Base-by-base conservation (phyloP, 2,797 vertebrate genomes). In the Pseudotriccus pelzelni region DNA sequence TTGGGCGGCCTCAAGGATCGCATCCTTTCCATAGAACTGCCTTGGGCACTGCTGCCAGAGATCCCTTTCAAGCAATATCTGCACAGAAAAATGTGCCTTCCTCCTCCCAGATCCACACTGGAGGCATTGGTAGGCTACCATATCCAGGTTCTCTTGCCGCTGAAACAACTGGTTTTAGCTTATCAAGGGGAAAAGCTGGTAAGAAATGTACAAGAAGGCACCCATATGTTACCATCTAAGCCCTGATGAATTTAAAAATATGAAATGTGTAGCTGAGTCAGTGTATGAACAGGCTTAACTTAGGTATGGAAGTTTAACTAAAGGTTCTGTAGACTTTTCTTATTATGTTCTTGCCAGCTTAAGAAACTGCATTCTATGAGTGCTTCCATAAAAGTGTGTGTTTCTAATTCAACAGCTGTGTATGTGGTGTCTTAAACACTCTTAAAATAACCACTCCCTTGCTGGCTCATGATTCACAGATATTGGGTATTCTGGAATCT, bases 381-480 rank as follows among this genome's bases (percentile, higher is more conserved):
- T 50, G 11, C 39, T 58, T 68, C 32, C 10, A 5, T 46, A 2
- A 11, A 70, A 36, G 7, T 52, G 2, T 43, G 2, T 37, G 7
- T 89, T 81, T 36, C 62, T 60, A 37, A 41, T 56, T 34, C n/a
- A 85, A 47, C 23, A 30, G 4, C n/a, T 11, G 5, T 20, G 24
- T 83, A 7, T 3, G 1, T 30, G 16, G 2, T 5, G 9, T 64
- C 20, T 28, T 43, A 36, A 80, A 22, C 56, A 24, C 11, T 59
- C 34, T 16, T 62, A 36, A 41, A 79, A 67, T 47, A 56, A 37
- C 44, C 21, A 3, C 27, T 83, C 12, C 52, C 23, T 74, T 67
- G 10, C 41, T 84, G 47, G 36, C 1, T 1, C 7, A 28, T 0
- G 0, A 2, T 41, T 84, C 5, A 8, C 1, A 2, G 24, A 19